Percentiles rank a stretch among this genome's conserved stretches.
Conservation (phyloP, 2,888 invertebrate genomes). For the Mimas tiliae region DNA sequence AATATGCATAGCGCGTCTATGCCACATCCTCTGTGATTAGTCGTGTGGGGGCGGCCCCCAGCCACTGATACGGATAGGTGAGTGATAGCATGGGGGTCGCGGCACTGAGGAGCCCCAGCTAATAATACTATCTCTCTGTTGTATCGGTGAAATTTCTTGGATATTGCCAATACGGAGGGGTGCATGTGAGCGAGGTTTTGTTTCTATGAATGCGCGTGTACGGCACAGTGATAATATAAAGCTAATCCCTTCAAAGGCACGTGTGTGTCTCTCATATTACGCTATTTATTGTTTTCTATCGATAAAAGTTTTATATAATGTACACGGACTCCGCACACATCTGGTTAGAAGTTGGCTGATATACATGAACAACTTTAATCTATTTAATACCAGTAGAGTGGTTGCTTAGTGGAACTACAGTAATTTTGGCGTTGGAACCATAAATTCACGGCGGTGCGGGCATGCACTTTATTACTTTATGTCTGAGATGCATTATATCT, state of each 20-base stretch:
- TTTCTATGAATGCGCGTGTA: slow-evolving; percentile 67
- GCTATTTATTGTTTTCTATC: slow-evolving; percentile 1
- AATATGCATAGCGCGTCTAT: slow-evolving; percentile 84
- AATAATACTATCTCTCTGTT: slow-evolving; percentile 80
- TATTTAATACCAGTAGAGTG: slow-evolving; percentile 22
- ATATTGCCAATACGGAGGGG: slow-evolving; percentile 80
- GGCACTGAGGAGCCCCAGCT: slow-evolving; percentile 75
- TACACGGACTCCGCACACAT: not conserved
- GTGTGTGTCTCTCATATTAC: slow-evolving; percentile 5
- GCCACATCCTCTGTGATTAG: slow-evolving; percentile 83
- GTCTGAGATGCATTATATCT: slow-evolving; percentile 59
- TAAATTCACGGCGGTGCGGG: slow-evolving; percentile 55
- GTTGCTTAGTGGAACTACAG: slow-evolving; percentile 43
- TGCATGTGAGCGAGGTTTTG: slow-evolving; percentile 76
- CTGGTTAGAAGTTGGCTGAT: slow-evolving; percentile 13
- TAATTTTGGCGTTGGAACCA: slow-evolving; percentile 47
- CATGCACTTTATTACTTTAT: slow-evolving; percentile 60
- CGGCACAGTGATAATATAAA: slow-evolving; percentile 24
- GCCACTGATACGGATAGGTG: slow-evolving; percentile 79
- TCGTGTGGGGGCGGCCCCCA: slow-evolving; percentile 65
- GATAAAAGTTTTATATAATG: not conserved
- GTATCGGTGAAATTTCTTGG: slow-evolving; percentile 79
- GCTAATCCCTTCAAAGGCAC: not conserved
- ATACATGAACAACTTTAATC: slow-evolving; percentile 27
- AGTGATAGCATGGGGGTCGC: slow-evolving; percentile 79